A percentile compares a stretch with the other conserved stretches of the same genome.
These are phyloP conservation scores for Limnephilus lunatus DNA, from an alignment of 2,888 invertebrate genomes.

Conservation along the genomic window DNA sequence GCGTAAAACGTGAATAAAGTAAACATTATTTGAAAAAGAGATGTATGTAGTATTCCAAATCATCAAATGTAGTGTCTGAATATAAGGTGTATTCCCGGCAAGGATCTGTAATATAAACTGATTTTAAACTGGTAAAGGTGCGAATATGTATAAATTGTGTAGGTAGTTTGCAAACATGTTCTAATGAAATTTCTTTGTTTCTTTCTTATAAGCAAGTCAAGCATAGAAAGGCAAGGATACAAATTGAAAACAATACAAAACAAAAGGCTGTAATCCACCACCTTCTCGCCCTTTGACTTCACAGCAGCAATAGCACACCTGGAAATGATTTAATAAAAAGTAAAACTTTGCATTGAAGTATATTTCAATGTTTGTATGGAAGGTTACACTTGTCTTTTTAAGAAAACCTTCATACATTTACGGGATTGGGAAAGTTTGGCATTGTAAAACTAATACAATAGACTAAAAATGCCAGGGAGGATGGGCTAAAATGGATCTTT, in stretches of 20 bases:
- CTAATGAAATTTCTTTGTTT: neutral
- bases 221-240: neutral
- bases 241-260: neutral
- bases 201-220: neutral
- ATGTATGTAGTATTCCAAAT: neutral
- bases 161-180: neutral
- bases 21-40: neutral
- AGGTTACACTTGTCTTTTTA: neutral
- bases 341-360: neutral
- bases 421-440: neutral
- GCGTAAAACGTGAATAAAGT: neutral
- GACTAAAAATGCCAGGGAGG: neutral
- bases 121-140: neutral
- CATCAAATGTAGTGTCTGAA: neutral
- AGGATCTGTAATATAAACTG: neutral
- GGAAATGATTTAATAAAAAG: neutral
- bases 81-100: neutral
- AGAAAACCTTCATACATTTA: neutral
- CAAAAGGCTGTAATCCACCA: neutral
- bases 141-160: neutral
- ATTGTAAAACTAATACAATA: neutral
- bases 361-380: slow-evolving; percentile 12
- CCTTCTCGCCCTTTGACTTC: neutral
- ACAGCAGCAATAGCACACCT: neutral
- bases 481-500: neutral